Percentiles rank a stretch among this genome's conserved stretches.
Conservation (phyloP, 2,888 invertebrate species). For the Pyrgus malvae region DNA sequence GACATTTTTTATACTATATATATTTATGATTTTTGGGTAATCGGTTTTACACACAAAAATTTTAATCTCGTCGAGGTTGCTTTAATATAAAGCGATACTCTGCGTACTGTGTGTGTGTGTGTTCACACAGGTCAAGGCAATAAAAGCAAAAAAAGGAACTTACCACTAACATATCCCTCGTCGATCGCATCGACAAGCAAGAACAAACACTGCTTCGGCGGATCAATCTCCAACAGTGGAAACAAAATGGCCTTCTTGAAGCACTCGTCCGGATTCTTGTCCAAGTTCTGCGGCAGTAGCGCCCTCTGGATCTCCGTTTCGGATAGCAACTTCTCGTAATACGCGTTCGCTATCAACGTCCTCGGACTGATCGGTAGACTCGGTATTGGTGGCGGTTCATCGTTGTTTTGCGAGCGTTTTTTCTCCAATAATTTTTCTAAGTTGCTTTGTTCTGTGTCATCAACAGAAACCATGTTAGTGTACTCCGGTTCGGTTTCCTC, state of each 20-base stretch:
- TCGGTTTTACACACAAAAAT: too few species aligned
- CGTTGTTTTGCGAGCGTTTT: slow-evolving; percentile 48
- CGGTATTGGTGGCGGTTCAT: slow-evolving; percentile 72
- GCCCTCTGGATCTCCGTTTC: slow-evolving; percentile 92
- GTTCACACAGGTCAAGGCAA: too few species aligned
- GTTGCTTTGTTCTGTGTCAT: slow-evolving; percentile 35
- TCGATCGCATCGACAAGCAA: slow-evolving; percentile 96
- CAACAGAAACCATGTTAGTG: slow-evolving; percentile 29
- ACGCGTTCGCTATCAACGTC: slow-evolving; percentile 86
- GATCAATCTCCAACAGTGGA: slow-evolving; percentile 92
- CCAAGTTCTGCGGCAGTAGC: slow-evolving; percentile 89
- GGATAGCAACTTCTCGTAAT: slow-evolving; percentile 87
- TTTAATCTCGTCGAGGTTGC: too few species aligned
- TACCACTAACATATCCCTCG: slow-evolving; percentile 76
- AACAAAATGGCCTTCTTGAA: slow-evolving; percentile 93
- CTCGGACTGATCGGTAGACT: slow-evolving; percentile 73
- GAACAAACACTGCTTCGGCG: slow-evolving; percentile 92
- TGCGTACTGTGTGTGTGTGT: too few species aligned
- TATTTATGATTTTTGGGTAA: too few species aligned
- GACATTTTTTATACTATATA: too few species aligned
- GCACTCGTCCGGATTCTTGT: slow-evolving; percentile 94
- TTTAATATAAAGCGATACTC: too few species aligned
- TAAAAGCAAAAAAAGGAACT: slow-evolving; percentile 26
- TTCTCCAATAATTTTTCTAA: slow-evolving; percentile 48
- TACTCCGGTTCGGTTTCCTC: slow-evolving; percentile 30